Evolutionary conservation across 2,888 invertebrate species (phyloP).

Genomic region (Stenurella melanura): DNA sequence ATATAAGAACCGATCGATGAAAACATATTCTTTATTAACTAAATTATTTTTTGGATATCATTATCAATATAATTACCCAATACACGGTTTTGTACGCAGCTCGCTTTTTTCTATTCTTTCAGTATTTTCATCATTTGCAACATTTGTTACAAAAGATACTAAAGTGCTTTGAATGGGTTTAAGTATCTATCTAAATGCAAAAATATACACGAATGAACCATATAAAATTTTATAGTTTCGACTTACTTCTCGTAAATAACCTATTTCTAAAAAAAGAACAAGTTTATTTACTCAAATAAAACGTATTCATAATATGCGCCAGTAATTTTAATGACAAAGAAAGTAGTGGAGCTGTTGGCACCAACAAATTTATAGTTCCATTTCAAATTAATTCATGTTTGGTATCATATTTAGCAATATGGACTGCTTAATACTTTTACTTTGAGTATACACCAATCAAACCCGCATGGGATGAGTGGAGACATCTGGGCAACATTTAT

Average conservation of each 20-base stretch:
- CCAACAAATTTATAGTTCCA: no score
- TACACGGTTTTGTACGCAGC: neutral
- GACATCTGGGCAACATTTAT: no score
- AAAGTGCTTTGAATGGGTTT: neutral
- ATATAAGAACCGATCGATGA: no score
- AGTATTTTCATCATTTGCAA: neutral
- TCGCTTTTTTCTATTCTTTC: neutral
- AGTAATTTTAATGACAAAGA: no score
- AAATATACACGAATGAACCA: neutral
- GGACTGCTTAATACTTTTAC: no score
- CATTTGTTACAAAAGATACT: neutral
- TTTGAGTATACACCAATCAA: no score
- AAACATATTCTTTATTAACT: no score
- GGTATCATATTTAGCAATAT: no score
- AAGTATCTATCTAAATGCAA: neutral
- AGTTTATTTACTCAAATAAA: neutral
- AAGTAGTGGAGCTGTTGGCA: no score
- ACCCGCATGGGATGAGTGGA: no score
- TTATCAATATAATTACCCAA: neutral
- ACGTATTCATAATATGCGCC: no score
- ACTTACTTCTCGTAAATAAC: conserved; percentile 3
- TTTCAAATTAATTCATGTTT: no score
- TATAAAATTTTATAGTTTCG: conserved; percentile 4
- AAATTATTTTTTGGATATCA: neutral
- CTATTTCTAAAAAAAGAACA: neutral